phyloP scores from a whole-genome alignment of 1,140 invertebrate genomes.

The Zaprionus lachaisei region DNA sequence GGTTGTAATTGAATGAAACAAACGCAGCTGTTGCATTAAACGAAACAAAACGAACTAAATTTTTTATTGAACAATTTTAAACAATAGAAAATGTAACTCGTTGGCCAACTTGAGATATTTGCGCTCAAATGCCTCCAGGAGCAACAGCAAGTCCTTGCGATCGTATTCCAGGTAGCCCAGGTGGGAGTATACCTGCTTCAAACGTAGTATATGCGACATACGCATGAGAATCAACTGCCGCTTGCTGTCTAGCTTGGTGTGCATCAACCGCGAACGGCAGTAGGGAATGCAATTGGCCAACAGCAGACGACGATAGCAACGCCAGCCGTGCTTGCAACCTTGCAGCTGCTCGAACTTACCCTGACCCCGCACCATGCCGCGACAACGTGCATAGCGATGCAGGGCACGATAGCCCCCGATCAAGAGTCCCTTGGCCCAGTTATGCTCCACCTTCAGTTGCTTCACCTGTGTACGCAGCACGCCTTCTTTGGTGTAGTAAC shows the following conservation, averaged over 20 bases:
- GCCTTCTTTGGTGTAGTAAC: conserved; percentile 42
- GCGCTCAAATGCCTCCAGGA: conserved; percentile 19
- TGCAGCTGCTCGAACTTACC: not conserved
- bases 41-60: not conserved
- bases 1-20: conserved; percentile 57
- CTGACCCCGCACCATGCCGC: not conserved
- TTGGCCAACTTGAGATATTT: conserved; percentile 14
- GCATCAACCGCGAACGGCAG: not conserved
- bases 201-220: conserved; percentile 24
- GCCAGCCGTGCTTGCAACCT: not conserved
- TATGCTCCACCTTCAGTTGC: not conserved
- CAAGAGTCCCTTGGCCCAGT: not conserved
- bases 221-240: conserved; percentile 10
- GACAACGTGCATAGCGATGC: not conserved
- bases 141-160: not conserved
- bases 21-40: conserved; percentile 7
- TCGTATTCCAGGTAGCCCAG: conserved; percentile 19
- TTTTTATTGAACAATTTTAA: conserved; percentile 9
- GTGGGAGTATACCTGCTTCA: conserved; percentile 34
- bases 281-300: not conserved
- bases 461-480: not conserved
- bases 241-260: not conserved
- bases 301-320: not conserved
- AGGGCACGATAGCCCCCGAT: conserved; percentile 12
- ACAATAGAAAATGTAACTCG: conserved; percentile 5